These are phyloP conservation scores for Excalfactoria chinensis DNA, from an alignment of 2,113 vertebrate species.

Conservation along the genomic window DNA sequence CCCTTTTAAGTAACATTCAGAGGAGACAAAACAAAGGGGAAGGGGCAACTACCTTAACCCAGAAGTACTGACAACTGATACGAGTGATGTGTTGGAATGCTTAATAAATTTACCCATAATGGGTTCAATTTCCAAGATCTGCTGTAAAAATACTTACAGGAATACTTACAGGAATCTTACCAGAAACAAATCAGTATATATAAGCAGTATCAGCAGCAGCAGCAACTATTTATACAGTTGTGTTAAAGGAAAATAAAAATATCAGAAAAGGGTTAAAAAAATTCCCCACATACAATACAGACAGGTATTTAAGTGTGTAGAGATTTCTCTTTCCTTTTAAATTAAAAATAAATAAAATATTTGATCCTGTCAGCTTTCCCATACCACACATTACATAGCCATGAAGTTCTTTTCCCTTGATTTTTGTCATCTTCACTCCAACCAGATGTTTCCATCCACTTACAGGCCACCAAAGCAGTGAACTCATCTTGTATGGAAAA, in stretches of 20 bases:
- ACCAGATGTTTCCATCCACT: not conserved
- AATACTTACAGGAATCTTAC: not conserved
- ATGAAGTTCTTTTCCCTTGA: not conserved
- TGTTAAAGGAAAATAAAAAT: not conserved
- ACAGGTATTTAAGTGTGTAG: not conserved
- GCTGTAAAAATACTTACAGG: not conserved
- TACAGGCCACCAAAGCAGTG: not conserved
- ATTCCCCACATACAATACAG: not conserved
- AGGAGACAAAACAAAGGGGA: not conserved
- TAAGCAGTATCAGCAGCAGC: not conserved
- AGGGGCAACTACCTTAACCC: not conserved
- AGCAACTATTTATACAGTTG: not conserved
- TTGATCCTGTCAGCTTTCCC: not conserved
- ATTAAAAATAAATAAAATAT: no score
- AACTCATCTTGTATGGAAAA: not conserved
- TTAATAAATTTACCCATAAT: not conserved
- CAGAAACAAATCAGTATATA: not conserved
- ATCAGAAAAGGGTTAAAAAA: not conserved
- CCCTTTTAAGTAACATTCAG: not conserved
- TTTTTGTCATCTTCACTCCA: not conserved
- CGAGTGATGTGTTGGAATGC: fast-evolving
- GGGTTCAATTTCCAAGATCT: not conserved
- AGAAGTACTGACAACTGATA: not conserved
- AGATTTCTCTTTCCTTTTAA: not conserved
- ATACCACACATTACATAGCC: not conserved